Evolutionary conservation across 2,113 vertebrate genomes (phyloP), one percentile per base, ranked within the genome.

Genomic region (Gobio gobio): DNA sequence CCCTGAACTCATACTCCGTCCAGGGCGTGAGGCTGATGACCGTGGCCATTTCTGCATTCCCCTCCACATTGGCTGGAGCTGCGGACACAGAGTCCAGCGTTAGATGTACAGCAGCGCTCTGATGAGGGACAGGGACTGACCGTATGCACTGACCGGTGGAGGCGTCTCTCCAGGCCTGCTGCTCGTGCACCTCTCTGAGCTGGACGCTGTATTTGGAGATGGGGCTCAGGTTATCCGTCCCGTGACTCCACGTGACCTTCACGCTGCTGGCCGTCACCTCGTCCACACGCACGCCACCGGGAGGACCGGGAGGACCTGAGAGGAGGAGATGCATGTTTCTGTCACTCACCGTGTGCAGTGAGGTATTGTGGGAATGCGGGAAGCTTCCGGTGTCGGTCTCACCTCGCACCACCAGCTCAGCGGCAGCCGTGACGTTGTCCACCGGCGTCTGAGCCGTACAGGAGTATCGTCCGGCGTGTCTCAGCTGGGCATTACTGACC

Each of bases 1-100:
- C 96, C 10, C 97, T 95, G 92, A 99, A 99, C 90, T 99, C 97
- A 75, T 99, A 99, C n/a, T 98, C 96, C 86, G 96, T 97, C 98
- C 98, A 99, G 0, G 98, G 98, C 78, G 95, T 94, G 93, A 99
- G 92, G 89, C 97, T 95, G 5, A 97, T 92, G 77, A 97, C 96
- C n/a, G 89, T 96, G 83, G 96, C 96, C 1, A 88, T 92, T 85
- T 99, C 98, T 88, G 95, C 92, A 66, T 99, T 99, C 79, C 98
- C 98, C 93, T 99, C 98, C 85, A 99, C 95, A 84, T 95, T 93
- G 59, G 92, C 88, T 18, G 97, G 97, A 85, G 95, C 98, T 99
- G 87, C 83, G 90, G 81, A 78, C 36, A 86, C 16, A 78, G 3
- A 86, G 13, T 13, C 70, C 24, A 33, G 24, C 1, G 36, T 36